These are phyloP conservation scores for Eulemur macaco DNA, from an alignment of 2,113 vertebrate species.

Conservation along the genomic window DNA sequence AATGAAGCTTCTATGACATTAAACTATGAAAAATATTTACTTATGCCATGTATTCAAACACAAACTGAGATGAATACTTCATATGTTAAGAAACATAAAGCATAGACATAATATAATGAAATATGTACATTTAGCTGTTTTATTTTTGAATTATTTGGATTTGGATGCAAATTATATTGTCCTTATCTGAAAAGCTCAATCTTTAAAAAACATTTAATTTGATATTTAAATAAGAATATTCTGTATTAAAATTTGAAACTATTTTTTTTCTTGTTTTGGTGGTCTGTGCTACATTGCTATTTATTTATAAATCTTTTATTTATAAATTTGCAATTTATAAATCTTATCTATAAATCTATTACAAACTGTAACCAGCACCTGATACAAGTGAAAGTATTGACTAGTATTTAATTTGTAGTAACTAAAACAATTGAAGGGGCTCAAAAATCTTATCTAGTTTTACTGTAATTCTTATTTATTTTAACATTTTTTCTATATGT, in stretches of 20 bases:
- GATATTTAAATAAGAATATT: not conserved
- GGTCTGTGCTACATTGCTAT: not conserved
- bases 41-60: not conserved
- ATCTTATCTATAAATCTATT: no score
- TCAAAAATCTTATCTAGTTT: not conserved
- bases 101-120: not conserved
- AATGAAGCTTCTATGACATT: not conserved
- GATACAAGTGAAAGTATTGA: not conserved
- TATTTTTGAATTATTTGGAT: not conserved
- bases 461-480: not conserved
- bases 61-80: not conserved
- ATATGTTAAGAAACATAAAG: not conserved
- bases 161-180: not conserved
- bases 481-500: not conserved
- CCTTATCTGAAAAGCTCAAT: not conserved
- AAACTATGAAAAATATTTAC: not conserved
- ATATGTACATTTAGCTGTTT: not conserved
- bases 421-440: not conserved
- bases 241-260: constrained; percentile 14
- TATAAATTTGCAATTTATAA: no score
- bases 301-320: not conserved
- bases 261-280: not conserved
- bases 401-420: not conserved
- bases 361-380: not conserved
- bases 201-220: not conserved